These are phyloP conservation scores for Pelosia muscerda DNA, from an alignment of 2,888 invertebrate genomes.

Conservation along the genomic window DNA sequence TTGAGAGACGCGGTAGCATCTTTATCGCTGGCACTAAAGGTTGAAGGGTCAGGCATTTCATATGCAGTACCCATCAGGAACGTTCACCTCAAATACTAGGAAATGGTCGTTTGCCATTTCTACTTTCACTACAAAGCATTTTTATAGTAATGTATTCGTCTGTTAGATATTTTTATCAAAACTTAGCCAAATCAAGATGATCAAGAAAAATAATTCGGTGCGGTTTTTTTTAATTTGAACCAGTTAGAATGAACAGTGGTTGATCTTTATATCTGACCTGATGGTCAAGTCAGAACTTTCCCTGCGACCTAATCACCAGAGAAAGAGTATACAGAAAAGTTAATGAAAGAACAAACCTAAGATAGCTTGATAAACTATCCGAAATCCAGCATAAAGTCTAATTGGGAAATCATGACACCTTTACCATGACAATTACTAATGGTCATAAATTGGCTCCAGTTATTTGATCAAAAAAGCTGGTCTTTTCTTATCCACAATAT, in stretches of 20 bases:
- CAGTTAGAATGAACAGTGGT: neutral
- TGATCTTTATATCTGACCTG: neutral
- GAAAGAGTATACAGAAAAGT: too few species aligned
- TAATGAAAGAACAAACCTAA: neutral
- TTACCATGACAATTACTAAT: too few species aligned
- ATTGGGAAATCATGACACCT: too few species aligned
- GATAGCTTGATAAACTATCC: too few species aligned
- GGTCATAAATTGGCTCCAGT: too few species aligned
- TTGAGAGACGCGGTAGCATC: conserved; percentile 28
- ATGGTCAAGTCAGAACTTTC: too few species aligned
- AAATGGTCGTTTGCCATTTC: conserved; percentile 60
- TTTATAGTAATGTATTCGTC: conserved; percentile 27
- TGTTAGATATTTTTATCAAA: neutral
- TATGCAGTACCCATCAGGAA: conserved; percentile 60
- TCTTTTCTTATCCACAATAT: too few species aligned
- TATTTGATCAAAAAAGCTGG: too few species aligned
- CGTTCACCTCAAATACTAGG: conserved; percentile 52
- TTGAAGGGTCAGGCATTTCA: conserved; percentile 51
- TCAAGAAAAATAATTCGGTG: neutral
- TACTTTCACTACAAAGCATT: conserved; percentile 62
- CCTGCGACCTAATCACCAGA: too few species aligned
- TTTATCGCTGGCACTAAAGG: conserved; percentile 53
- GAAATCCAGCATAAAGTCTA: too few species aligned
- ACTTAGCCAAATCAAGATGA: neutral
- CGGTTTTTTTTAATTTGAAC: neutral